Evolutionary conservation across 2,113 vertebrate genomes (phyloP), one percentile per base, ranked within the genome.

Genomic region (Macrotis lagotis): DNA sequence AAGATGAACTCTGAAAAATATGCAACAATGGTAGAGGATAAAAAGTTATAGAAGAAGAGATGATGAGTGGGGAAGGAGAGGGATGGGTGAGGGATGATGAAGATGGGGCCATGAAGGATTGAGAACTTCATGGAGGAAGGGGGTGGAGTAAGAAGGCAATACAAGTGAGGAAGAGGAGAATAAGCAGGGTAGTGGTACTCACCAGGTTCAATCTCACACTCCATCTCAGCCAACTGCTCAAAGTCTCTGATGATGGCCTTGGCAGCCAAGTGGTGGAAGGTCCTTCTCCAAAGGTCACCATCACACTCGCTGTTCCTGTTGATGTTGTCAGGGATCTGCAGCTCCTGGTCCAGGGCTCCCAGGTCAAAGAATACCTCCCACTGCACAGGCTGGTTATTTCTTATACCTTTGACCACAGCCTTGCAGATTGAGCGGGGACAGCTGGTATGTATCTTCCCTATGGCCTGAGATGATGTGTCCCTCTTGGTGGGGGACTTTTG

Each of bases 361-460:
- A 99, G 98, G 26, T 99, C 99, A 50, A 99, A 99, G 44, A 97
- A 16, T 22, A 99, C 99, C 94, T 99, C 99, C 99, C 99, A 99
- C 97, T 99, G 99, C 90, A 99, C 49, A 0, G 97, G 97, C 93
- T 99, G 98, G 0, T 98, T 99, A 66, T 98, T 98, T 50, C 98
- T 98, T 47, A 99, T 98, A 11, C 99, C 99, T 0, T 99, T 99
- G 95, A 99, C 99, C 94, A 99, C 98, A 0, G 98, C 99, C 96
- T 99, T 99, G 97, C 99, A 99, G 25, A 97, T 94, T 51, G 74
- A 66, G 94, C 74, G 94, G 94, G 94, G 90, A 94, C 96, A 91
- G 96, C 0, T 0, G 1, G 88, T 47, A 50, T 28, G 25, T 95
- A 0, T 7, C 94, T 0, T 0, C 6, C 2, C 25, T 94, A 98